These are phyloP conservation scores for Pomatorhinus ruficollis DNA, from an alignment of 2,113 vertebrate species.

Conservation along the genomic window DNA sequence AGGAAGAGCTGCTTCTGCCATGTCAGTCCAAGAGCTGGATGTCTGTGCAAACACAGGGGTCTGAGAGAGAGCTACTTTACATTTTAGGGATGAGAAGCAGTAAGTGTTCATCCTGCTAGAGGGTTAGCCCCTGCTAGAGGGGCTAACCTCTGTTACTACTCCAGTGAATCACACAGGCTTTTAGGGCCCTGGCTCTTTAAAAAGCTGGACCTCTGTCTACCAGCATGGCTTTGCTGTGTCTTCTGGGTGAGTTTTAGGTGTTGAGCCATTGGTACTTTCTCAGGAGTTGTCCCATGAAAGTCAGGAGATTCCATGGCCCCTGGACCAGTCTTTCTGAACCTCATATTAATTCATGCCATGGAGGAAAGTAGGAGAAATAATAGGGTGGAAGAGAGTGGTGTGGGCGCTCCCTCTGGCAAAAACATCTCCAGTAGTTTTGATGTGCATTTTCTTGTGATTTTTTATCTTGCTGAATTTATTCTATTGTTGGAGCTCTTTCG, in stretches of 20 bases:
- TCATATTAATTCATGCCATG: background rate
- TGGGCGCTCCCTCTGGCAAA: constrained; percentile 3
- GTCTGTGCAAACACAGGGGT: background rate
- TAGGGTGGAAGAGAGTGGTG: background rate
- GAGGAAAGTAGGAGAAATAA: background rate
- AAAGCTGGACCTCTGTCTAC: background rate
- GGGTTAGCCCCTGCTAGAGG: background rate
- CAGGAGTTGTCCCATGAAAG: background rate
- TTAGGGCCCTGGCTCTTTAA: background rate
- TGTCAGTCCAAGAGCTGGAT: background rate
- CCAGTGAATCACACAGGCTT: background rate
- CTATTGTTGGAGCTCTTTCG: constrained; percentile 46
- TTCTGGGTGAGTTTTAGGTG: background rate
- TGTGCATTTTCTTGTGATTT: constrained; percentile 15
- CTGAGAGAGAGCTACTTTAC: background rate
- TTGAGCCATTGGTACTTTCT: background rate
- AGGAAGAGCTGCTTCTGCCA: background rate
- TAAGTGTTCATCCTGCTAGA: background rate
- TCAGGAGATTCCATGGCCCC: background rate
- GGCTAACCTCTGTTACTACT: background rate
- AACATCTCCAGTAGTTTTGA: background rate
- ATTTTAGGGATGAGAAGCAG: background rate
- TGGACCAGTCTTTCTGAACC: background rate
- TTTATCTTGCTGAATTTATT: constrained; percentile 59
- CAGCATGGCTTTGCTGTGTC: background rate